Evolutionary conservation across 2,797 vertebrate genomes (phyloP).

Genomic region (Crypturellus tataupa): DNA sequence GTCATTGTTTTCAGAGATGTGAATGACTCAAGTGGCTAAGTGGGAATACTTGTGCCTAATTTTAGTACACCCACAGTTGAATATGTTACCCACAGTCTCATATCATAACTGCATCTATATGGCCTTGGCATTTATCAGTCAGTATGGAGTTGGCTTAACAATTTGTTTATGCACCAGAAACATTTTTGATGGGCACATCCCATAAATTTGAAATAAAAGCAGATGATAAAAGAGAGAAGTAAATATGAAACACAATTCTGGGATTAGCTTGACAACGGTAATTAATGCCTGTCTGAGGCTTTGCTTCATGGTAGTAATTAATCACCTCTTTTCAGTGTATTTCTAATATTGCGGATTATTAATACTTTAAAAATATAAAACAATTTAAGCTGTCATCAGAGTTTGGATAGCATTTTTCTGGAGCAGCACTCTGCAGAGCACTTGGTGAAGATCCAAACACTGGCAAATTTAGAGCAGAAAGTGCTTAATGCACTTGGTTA

Average conservation of each 20-base stretch:
- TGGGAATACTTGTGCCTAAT: background rate
- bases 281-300: background rate
- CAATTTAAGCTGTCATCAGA: conserved; percentile 15
- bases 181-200: background rate
- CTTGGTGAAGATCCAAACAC: conserved; percentile 20
- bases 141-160: background rate
- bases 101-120: background rate
- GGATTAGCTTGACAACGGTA: conserved; percentile 4
- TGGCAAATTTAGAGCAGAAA: conserved; percentile 44
- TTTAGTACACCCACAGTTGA: background rate
- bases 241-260: conserved; percentile 3
- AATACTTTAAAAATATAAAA: conserved; percentile 30
- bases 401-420: background rate
- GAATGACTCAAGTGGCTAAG: conserved; percentile 14
- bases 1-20: background rate
- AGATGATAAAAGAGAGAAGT: conserved; percentile 3
- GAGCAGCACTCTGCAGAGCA: background rate
- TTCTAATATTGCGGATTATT: conserved; percentile 41
- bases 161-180: background rate
- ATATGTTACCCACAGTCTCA: background rate
- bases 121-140: background rate
- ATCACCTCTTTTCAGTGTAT: conserved; percentile 3
- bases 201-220: conserved; percentile 25
- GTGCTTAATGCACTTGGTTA: conserved; percentile 10
- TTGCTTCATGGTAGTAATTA: conserved; percentile 19